Evolutionary conservation across 2,113 vertebrate genomes (phyloP).

Genomic region (Stomatorhinus ivindoensis): DNA sequence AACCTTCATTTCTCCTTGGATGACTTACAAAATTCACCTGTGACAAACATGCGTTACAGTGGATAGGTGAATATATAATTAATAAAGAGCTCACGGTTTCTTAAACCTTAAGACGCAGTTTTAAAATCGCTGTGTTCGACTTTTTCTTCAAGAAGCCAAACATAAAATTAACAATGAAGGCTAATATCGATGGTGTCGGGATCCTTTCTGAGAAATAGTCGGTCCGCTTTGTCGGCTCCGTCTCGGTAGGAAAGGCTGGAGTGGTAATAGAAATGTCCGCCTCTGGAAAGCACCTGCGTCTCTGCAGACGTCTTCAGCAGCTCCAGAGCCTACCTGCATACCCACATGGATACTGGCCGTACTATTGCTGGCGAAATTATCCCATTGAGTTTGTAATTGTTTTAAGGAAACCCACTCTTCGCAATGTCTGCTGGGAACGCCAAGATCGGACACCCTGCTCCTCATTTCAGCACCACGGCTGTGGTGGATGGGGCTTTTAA

Average conservation of each 20-base stretch:
- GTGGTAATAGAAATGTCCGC: not conserved
- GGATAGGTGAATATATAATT: not conserved
- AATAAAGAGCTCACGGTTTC: not conserved
- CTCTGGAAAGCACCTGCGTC: not conserved
- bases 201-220: not conserved
- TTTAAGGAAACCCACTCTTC: constrained; percentile 22
- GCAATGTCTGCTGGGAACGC: constrained; percentile 73
- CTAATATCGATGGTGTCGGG: not conserved
- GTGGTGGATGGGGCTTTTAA: constrained; percentile 78
- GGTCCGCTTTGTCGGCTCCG: not conserved
- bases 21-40: not conserved
- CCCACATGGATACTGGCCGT: not conserved
- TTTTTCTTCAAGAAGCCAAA: not conserved
- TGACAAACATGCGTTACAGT: not conserved
- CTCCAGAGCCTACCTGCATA: not conserved
- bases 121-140: not conserved
- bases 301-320: not conserved
- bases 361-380: not conserved
- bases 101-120: not conserved
- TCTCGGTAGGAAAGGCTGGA: not conserved
- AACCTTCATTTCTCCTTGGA: not conserved
- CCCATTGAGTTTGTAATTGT: not conserved
- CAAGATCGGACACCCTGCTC: constrained; percentile 72
- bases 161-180: not conserved
- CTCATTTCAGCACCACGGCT: constrained; percentile 72